Percentiles rank a stretch among this genome's conserved stretches.
Conservation (phyloP, 2,113 vertebrate genomes). For the Chlamydotis undulata region DNA sequence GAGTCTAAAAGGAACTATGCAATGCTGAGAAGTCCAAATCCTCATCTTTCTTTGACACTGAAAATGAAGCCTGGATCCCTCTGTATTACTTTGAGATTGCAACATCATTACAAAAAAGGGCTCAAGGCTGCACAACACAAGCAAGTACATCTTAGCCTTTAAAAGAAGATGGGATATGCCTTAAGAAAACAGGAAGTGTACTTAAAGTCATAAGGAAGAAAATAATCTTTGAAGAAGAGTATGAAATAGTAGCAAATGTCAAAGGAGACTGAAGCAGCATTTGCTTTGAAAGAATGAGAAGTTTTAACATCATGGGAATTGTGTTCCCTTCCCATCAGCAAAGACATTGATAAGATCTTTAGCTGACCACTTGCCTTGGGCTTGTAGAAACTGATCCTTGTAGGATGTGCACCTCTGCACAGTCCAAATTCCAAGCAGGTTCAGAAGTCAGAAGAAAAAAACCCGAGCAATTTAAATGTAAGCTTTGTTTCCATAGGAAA, state of each 20-base stretch:
- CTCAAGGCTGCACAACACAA: background rate
- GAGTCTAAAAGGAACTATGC: background rate
- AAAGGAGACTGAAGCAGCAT: background rate
- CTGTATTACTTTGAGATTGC: background rate
- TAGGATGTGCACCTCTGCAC: background rate
- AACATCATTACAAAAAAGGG: background rate
- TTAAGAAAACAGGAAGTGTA: background rate
- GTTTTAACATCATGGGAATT: background rate
- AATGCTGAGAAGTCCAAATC: background rate
- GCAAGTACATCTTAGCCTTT: background rate
- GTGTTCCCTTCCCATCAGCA: background rate
- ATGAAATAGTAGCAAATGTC: background rate
- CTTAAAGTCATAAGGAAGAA: background rate
- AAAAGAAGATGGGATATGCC: background rate
- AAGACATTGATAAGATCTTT: background rate
- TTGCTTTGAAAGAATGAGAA: background rate
- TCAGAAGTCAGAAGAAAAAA: background rate
- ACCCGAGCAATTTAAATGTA: background rate
- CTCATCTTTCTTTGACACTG: background rate
- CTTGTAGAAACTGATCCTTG: background rate
- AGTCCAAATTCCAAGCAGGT: background rate
- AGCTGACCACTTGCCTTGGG: background rate
- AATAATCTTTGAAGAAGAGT: background rate
- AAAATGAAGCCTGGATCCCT: background rate
- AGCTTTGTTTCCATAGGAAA: background rate